phyloP scores from a whole-genome alignment of 2,888 invertebrate genomes.

The Neocrepidodera transversa region DNA sequence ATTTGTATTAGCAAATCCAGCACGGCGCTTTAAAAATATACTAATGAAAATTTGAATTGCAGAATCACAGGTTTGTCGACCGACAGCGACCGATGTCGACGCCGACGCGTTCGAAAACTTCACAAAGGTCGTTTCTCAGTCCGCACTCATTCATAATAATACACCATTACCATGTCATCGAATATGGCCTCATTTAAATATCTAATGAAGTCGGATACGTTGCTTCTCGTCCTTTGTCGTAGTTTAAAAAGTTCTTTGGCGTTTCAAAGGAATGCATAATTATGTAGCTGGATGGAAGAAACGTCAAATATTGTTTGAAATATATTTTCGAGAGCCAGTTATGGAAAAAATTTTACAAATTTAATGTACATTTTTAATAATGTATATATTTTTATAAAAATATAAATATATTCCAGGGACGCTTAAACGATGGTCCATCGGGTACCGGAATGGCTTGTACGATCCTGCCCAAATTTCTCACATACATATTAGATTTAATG shows the following conservation, averaged over 20 bases:
- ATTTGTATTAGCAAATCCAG: constrained; percentile 1
- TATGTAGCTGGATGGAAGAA: constrained; percentile 36
- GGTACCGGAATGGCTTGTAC: no score
- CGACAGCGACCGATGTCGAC: not conserved
- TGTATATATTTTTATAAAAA: not conserved
- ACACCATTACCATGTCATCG: constrained; percentile 55
- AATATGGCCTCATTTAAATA: constrained; percentile 56
- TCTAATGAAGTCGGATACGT: constrained; percentile 54
- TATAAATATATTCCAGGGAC: no score
- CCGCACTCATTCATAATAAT: constrained; percentile 52
- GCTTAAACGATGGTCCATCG: no score
- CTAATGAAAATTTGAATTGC: constrained; percentile 45
- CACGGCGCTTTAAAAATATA: constrained; percentile 22
- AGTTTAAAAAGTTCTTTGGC: constrained; percentile 20
- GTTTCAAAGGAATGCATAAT: constrained; percentile 27
- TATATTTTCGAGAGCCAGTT: constrained; percentile 9
- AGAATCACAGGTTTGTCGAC: constrained; percentile 45
- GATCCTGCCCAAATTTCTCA: no score
- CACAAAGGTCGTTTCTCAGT: constrained; percentile 25
- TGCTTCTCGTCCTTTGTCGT: constrained; percentile 26
- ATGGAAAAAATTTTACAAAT: constrained; percentile 1
- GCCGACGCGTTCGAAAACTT: constrained; percentile 24
- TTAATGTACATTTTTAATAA: constrained; percentile 3
- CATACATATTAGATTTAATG: no score
- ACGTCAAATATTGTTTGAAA: constrained; percentile 20